Base-by-base conservation (phyloP, 1,140 invertebrate genomes). In the Aethina tumida region DNA sequence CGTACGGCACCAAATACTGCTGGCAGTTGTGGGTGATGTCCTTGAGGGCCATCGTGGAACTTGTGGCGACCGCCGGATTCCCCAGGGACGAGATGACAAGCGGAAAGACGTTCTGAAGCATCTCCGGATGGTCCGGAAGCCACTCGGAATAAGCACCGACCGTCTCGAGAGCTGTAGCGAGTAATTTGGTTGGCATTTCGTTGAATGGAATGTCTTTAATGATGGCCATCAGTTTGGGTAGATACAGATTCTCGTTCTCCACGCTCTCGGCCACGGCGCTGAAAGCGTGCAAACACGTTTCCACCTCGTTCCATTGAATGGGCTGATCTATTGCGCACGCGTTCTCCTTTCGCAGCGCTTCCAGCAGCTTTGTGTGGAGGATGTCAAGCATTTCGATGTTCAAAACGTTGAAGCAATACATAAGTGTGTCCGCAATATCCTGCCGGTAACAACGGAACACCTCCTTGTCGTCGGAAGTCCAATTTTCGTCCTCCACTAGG, bases 371-470 rank as follows among this genome's bases (percentile, higher is more conserved):
- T 24, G 65, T 62, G 12, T 71, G 73, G 13, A 85, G 57, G 21
- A 81, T 68, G 19, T 75, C 68, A 6, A 89, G 50, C 42, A 87
- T 71, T 47, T 77, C 70, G 12, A 79, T 70, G 22, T 76, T 70
- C 2, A 93, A 61, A 1, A 93, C 74, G 49, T 75, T 78, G 56
- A 80, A 86, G 61, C 87, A 88, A 59, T 91, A 91, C 63, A 84
- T 78, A 57, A 92, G 76, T 14, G 85, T 88, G 62, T 96, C 90
- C 0, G 83, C 79, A 27, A 90, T 81, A 50, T 95, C 91, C 63
- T 93, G 88, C 33, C 91, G 68, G 56, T 95, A 95, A 63, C 89
- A 92, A 5, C 90, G 67, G 48, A 94, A 82, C 5, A 79, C 64
- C 64, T 95, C 90, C 28, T 78, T 75, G 50, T 94, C 89, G 34